phyloP scores from a whole-genome alignment of 2,888 invertebrate genomes.

The Diachrysia chrysitis region DNA sequence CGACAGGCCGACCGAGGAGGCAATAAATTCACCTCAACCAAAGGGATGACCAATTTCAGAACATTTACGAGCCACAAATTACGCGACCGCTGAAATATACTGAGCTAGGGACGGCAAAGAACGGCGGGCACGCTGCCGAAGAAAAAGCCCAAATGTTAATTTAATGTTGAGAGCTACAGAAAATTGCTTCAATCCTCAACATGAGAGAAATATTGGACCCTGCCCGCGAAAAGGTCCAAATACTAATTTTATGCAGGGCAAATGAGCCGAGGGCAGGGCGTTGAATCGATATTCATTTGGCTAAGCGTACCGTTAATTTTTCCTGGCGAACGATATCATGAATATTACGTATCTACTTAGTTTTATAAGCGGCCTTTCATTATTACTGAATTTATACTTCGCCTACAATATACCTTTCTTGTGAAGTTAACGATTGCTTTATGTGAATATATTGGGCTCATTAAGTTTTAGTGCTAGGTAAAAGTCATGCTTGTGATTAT shows the following conservation, averaged over 20 bases:
- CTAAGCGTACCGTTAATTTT: slow-evolving; percentile 82
- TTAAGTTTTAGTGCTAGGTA: slow-evolving; percentile 5
- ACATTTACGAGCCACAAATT: slow-evolving; percentile 90
- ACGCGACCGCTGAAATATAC: slow-evolving; percentile 89
- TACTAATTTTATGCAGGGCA: slow-evolving; percentile 87
- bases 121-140: slow-evolving; percentile 77
- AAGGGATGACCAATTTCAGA: slow-evolving; percentile 90
- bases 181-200: slow-evolving; percentile 84
- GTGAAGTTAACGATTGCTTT: slow-evolving; percentile 24
- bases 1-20: slow-evolving; percentile 88
- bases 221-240: slow-evolving; percentile 80
- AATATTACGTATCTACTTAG: slow-evolving; percentile 74
- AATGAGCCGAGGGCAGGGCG: slow-evolving; percentile 80
- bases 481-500: slow-evolving; percentile 1
- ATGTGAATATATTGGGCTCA: neutral
- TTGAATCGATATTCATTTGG: slow-evolving; percentile 85
- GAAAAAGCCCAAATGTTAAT: slow-evolving; percentile 88
- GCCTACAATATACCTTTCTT: slow-evolving; percentile 35
- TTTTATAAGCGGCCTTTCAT: slow-evolving; percentile 63
- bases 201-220: slow-evolving; percentile 82
- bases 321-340: slow-evolving; percentile 77
- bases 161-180: slow-evolving; percentile 86
- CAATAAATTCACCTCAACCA: slow-evolving; percentile 89
- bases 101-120: slow-evolving; percentile 79
- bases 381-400: slow-evolving; percentile 59